phyloP scores from a whole-genome alignment of 1,140 invertebrate species.

The Luehdorfia chinensis region DNA sequence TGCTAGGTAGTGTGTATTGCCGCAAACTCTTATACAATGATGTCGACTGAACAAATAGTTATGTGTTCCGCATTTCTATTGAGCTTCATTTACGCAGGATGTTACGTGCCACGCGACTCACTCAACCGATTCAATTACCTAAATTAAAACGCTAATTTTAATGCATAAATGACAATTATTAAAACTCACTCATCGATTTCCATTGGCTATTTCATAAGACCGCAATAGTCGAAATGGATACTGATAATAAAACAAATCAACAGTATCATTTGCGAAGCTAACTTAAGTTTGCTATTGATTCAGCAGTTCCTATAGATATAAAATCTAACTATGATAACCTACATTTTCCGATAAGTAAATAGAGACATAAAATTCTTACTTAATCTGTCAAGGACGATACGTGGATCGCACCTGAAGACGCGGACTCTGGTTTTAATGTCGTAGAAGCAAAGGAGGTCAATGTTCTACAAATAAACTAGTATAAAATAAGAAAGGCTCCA shows the following conservation, averaged over 20 bases:
- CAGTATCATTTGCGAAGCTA: no score
- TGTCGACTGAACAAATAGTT: conserved; percentile 72
- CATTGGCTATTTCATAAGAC: no score
- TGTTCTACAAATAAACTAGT: conserved; percentile 45
- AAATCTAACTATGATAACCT: conserved; percentile 8
- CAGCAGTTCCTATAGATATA: no score
- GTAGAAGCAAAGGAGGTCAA: conserved; percentile 32
- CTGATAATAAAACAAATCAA: no score
- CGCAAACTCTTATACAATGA: conserved; percentile 74
- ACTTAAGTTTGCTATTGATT: no score
- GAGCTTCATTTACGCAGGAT: conserved; percentile 65
- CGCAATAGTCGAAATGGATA: no score
- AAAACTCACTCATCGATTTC: no score
- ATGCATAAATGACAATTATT: no score
- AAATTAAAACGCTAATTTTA: conserved; percentile 29
- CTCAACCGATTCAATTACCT: conserved; percentile 33
- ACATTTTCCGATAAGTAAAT: conserved; percentile 7
- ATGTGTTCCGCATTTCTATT: conserved; percentile 74
- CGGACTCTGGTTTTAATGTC: conserved; percentile 15
- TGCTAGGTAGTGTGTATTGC: conserved; percentile 55
- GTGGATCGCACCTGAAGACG: conserved; percentile 20
- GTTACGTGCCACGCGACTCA: conserved; percentile 44
- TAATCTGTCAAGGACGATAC: conserved; percentile 15
- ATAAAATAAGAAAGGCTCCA: conserved; percentile 56
- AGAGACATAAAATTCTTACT: conserved; percentile 11